Evolutionary conservation across 1,140 invertebrate species (phyloP), one percentile per base, ranked within the genome.

Genomic region (Camponotus vicinus): DNA sequence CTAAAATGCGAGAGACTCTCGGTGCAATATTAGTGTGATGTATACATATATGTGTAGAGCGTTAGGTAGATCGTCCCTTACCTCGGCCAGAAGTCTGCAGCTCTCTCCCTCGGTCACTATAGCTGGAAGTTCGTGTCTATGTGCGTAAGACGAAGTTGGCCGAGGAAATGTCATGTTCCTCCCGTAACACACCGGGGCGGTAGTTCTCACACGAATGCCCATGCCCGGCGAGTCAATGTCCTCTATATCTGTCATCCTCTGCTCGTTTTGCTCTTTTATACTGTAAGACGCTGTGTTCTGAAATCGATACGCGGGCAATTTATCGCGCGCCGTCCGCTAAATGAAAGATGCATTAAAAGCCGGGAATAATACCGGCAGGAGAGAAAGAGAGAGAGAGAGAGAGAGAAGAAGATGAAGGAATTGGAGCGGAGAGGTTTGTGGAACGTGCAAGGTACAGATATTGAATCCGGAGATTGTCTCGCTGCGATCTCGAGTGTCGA

Each of bases 91-190:
- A 86, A 94, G 92, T 90, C 95, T 94, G 88, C 95, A 95, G 85
- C 94, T 95, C 89, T 97, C 96, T 57, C 96, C 95, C 89, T 97
- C 97, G 13, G 95, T 96, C 27, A 97, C 96, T 73, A 97, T 94
- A 42, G 97, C 96, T 45, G 96, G 96, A 78, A 96, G 94, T 83
- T 96, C 96, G 90, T 95, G 96, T 78, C 96, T 93, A 59, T 94
- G 94, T 7, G 91, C 91, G 85, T 95, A 95, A 45, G 93, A 94
- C 73, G 94, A 93, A 76, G 90, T 95, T 80, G 96, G 96, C 59
- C 96, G 95, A 32, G 96, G 96, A 86, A 96, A 97, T 82, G 96
- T 97, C 94, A 97, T 95, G 93, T 96, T 96, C 84, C 95, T 94
- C 67, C 94, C 94, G 77, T 96, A 96, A 86, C 93, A 96, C 67